Evolutionary conservation across 2,888 invertebrate genomes (phyloP).

Genomic region (Drosophila cognata): DNA sequence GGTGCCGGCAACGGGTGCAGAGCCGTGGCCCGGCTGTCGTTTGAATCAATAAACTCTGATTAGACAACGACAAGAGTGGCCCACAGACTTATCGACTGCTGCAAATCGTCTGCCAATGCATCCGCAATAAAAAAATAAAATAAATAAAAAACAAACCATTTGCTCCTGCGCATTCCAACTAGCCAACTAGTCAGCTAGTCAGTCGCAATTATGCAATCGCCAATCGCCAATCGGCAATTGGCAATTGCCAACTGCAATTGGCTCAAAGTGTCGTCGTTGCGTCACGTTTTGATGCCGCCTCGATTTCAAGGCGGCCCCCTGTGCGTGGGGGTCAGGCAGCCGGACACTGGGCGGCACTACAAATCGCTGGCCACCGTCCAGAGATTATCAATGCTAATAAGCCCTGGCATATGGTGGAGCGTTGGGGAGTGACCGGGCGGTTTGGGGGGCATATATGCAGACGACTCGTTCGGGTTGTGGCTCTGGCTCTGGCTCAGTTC

Average conservation of each 20-base stretch:
- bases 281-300: slow-evolving; percentile 53
- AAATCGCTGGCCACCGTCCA: slow-evolving; percentile 70
- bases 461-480: slow-evolving; percentile 4
- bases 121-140: slow-evolving; percentile 73
- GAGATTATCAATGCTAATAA: slow-evolving; percentile 79
- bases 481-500: background rate
- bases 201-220: slow-evolving; percentile 57
- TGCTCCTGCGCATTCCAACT: slow-evolving; percentile 69
- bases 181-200: slow-evolving; percentile 41
- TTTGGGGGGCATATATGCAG: background rate
- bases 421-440: no score
- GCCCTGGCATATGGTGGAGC: slow-evolving; percentile 53
- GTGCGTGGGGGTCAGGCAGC: slow-evolving; percentile 71
- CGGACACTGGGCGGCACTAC: slow-evolving; percentile 56
- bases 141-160: slow-evolving; percentile 36
- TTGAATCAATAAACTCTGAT: slow-evolving; percentile 79
- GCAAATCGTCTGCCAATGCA: slow-evolving; percentile 76
- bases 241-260: slow-evolving; percentile 48
- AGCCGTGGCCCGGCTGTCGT: slow-evolving; percentile 58
- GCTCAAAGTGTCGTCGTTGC: slow-evolving; percentile 62
- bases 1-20: slow-evolving; percentile 31
- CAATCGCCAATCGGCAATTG: slow-evolving; percentile 55
- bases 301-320: slow-evolving; percentile 50
- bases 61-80: slow-evolving; percentile 65
- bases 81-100: slow-evolving; percentile 61